Base-by-base conservation (phyloP, 2,113 vertebrate species). In the Platysternon megacephalum region DNA sequence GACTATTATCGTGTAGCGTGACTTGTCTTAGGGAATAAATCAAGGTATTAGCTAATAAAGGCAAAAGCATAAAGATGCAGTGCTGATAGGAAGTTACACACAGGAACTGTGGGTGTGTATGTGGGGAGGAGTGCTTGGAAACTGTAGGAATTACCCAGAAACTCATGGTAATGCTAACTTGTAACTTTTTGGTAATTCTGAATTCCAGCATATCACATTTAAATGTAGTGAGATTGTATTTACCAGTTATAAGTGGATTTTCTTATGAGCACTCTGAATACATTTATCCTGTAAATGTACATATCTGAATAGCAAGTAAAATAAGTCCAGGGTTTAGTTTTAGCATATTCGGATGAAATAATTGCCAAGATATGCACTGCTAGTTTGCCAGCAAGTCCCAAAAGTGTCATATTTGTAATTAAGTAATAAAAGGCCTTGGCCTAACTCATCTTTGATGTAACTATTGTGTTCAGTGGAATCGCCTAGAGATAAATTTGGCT, bases 21-120 rank as follows among this genome's bases (percentile, higher is more conserved):
- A 84, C 91, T 94, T 95, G 91, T 80, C 58, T 89, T 85, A 90
- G 92, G 92, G 93, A 93, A 81, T 79, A 65, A 86, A 92, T 78
- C 42, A 90, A 93, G 68, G 65, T 83, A 44, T 88, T 91, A 91
- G 93, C 91, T 95, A 51, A 44, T 89, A 92, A 79, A 88, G 87
- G 86, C 86, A 82, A 19, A 88, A 82, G 65, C 79, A 79, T 81
- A 92, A 51, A 1, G 82, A 93, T 49, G 82, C 80, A 21, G 1
- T 1, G 55, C 83, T 94, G 90, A n/a, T 46, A 52, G 5, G 0
- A 74, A 21, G 32, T 35, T 74, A 74, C n/a, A 24, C 6, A 74
- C 39, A 42, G 19, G 24, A 78, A 46, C 24, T 46, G 42, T 78
- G 12, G 42, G 26, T 46, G 42, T 46, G 11, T 72, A 39, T 39